Evolutionary conservation across 2,888 invertebrate genomes (phyloP), one percentile per base, ranked within the genome.

Genomic region (Dolomedes plantarius): DNA sequence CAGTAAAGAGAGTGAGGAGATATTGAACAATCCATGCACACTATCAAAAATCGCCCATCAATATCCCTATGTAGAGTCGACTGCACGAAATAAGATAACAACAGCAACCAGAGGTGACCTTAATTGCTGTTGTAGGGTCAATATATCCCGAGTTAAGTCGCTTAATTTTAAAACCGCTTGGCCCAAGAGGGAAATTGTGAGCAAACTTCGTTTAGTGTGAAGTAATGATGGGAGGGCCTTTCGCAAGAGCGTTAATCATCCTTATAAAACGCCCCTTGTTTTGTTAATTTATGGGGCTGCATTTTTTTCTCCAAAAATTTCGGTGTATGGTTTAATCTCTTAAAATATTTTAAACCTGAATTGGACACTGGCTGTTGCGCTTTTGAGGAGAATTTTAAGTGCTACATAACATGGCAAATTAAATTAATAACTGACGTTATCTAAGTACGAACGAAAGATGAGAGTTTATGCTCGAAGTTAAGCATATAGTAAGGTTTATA

Each of bases 111-210:
- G 39, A 28, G 67, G 28, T 80, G 80, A 80, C 80, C 80, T 68
- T 80, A 80, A 80, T 80, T 80, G 80, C 80, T 74, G 29, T 67
- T 29, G 29, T 73, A 36, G 67, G 74, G 39, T 74, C 80, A 80
- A 68, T 74, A 65, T 50, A 80, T 74, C 73, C 16, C 9, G 36
- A 50, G 72, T 65, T 80, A 80, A 77, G 68, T 16, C 29, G 11
- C 41, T 64, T 50, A 39, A 79, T 67, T 56, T 80, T 80, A 29
- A 56, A 46, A 73, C 73, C 28, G 13, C 64, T 39, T 50, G 71
- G 16, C 36, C 36, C 19, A 62, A 69, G 80, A 73, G 13, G 50
- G 68, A 80, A 73, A 74, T 65, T 79, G 50, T 68, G n/a, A 50
- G 32, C 56, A 39, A 80, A 80, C 71, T 39, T 72, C 64, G 56